Conservation (phyloP, 2,113 vertebrate genomes). For the Trogon melanurus region DNA sequence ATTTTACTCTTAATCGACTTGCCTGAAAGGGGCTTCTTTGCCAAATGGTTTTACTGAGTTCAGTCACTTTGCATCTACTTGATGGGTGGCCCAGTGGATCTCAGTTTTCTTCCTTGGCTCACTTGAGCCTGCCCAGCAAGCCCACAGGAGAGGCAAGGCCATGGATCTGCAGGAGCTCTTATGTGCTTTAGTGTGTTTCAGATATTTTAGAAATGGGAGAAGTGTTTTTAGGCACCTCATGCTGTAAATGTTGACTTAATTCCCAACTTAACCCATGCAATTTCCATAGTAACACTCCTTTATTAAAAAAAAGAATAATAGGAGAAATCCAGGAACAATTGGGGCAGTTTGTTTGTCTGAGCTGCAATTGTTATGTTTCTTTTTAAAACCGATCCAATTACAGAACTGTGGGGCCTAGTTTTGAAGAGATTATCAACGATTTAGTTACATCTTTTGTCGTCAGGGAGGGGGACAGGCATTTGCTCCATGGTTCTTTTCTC, state of each 20-base stretch:
- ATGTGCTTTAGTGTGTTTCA: background rate
- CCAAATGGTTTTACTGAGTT: background rate
- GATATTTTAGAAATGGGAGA: background rate
- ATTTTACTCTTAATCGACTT: background rate
- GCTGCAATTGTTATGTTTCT: rapidly evolving
- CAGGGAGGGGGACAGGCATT: background rate
- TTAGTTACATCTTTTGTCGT: background rate
- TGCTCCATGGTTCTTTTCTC: background rate
- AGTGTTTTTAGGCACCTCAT: background rate
- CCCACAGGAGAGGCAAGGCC: background rate
- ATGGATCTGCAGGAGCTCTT: background rate
- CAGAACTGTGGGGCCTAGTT: background rate
- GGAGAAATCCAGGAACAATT: background rate
- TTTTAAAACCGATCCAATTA: background rate
- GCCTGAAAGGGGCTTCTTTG: background rate
- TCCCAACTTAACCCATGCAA: background rate
- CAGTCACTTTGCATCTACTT: background rate
- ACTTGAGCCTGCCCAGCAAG: background rate
- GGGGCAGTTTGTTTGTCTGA: background rate
- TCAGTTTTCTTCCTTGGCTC: background rate
- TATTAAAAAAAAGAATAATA: background rate
- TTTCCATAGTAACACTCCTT: background rate
- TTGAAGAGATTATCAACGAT: background rate
- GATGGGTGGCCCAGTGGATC: background rate
- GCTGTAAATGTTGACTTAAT: background rate